phyloP scores from a whole-genome alignment of 2,888 invertebrate species.

The Incurvaria masculella region DNA sequence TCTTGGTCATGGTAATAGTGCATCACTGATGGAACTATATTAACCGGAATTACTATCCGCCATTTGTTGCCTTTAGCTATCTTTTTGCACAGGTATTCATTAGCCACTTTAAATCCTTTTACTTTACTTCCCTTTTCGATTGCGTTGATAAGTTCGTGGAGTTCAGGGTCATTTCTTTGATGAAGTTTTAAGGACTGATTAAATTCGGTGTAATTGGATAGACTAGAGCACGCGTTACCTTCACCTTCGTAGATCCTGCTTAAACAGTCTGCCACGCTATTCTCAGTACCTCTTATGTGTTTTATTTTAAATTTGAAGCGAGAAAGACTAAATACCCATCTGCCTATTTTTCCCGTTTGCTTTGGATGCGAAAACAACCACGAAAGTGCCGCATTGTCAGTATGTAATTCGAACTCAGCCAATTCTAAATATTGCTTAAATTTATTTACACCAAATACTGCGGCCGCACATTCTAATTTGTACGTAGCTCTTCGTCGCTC shows the following conservation, averaged over 20 bases:
- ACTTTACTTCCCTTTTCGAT: background rate
- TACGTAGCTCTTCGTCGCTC: constrained; percentile 5
- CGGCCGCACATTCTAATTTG: constrained; percentile 7
- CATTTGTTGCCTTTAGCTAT: background rate
- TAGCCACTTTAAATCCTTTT: background rate
- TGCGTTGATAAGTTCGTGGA: background rate
- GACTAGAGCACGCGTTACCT: background rate
- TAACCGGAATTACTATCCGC: background rate
- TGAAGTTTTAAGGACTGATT: background rate
- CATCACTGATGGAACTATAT: background rate
- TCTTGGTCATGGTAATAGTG: background rate
- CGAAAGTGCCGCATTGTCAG: constrained; percentile 7
- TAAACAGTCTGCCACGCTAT: background rate
- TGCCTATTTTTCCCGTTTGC: background rate
- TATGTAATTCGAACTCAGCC: constrained; percentile 6
- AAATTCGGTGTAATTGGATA: background rate
- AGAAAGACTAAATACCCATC: background rate
- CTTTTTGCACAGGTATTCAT: background rate
- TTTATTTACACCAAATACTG: constrained; percentile 7
- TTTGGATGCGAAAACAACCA: constrained; percentile 7
- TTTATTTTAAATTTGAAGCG: background rate
- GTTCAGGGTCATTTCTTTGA: background rate
- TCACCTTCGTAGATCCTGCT: background rate
- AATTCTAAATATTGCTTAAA: constrained; percentile 5
- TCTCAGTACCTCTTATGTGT: background rate